Base-by-base conservation (phyloP, 2,113 vertebrate species). In the Gasterosteus nipponicus region DNA sequence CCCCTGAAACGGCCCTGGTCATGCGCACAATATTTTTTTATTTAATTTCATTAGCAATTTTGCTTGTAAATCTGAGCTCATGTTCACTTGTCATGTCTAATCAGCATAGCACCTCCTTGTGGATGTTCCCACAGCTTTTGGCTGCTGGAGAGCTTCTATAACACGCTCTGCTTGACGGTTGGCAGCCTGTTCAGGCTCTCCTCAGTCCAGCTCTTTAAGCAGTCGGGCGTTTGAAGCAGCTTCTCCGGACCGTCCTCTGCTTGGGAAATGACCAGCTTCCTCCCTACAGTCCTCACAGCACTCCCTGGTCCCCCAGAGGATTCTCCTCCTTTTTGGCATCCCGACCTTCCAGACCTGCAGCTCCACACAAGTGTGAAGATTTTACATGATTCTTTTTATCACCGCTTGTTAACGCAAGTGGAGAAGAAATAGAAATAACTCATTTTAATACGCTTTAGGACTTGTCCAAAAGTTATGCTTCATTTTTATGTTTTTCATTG, bases 101-200 rank as follows among this genome's bases (percentile, higher is more conserved):
- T 31, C 35, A 61, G 12, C 53, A 71, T 51, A 33, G 51, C 47
- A 26, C 35, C 15, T 9, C 10, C 22, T 22, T 61, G 63, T 41
- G 16, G 56, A 79, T 38, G 39, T 53, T 44, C 39, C 64, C 18
- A 5, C 61, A 4, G 31, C 18, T 47, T 73, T 57, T 0, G 0
- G 26, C 29, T 54, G 51, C 33, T 15, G 35, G 51, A 19, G 14
- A 69, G 39, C 63, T 69, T 75, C 31, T 56, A 35, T 62, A 0
- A 41, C 38, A 44, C 72, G 46, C 51, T 76, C 58, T 3, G 47
- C 54, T 11, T 60, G 62, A 33, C 51, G 59, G 62, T 31, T 22
- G 35, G 75, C 54, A 73, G 65, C 57, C 42, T 47, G 54, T 67
- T 44, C 42, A 39, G 26, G 19, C 29, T 80, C 49, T 86, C 42